Base-by-base conservation (phyloP, 2,113 vertebrate genomes). In the Dasyurus viverrinus region DNA sequence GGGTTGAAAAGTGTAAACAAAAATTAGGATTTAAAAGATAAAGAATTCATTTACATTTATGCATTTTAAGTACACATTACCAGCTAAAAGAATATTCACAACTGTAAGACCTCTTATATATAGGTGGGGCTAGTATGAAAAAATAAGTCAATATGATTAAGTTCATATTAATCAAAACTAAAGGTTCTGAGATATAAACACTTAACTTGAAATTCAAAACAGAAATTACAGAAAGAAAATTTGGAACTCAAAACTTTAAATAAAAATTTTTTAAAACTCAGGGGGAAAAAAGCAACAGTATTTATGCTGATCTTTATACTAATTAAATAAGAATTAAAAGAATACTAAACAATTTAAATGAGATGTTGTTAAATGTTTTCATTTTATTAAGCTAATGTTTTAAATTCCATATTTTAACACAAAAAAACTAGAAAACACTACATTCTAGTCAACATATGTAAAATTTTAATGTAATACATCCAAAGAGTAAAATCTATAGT, bases 401-500 rank as follows among this genome's bases (percentile, higher is more conserved):
- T 93, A 27, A 55, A 24, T 93, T 97, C 52, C 93, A 24, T 46
- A 91, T 60, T 90, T 93, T 96, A 90, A 95, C 36, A 91, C 16
- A 42, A 24, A 90, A 54, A 96, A 93, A 90, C 14, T n/a, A 76
- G 30, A 76, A 76, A 76, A 76, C 4, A 76, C 36, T n/a, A 11
- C 23, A 91, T 2, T 60, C 48, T 89, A 92, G 2, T 91, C 16
- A 97, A 92, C 52, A n/a, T 50, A 89, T 93, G 46, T 50, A 11
- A 92, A 96, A 94, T 92, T 94, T 91, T 95, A 92, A 60, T 53
- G 22, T 24, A 93, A 95, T 11, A 90, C 24, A 93, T 50, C 93
- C 27, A 76, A 76, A 14, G 30, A 36, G 60, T 14, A 91, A 52
- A 52, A 89, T 90, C 48, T 47, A 76, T n/a, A 94, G 91, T 2